Evolutionary conservation across 2,113 vertebrate genomes (phyloP).

Genomic region (Prinia subflava): DNA sequence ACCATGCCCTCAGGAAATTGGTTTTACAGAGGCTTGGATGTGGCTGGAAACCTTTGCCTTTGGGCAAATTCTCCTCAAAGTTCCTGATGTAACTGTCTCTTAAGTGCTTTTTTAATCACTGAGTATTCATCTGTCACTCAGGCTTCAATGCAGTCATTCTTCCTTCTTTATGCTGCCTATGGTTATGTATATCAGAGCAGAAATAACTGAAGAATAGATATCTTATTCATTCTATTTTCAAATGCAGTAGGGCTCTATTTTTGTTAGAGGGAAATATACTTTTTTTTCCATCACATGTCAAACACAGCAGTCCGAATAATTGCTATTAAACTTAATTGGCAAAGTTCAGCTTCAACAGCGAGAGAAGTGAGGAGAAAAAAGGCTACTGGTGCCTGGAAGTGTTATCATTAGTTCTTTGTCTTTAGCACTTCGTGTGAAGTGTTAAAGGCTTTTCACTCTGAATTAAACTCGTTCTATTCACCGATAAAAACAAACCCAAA

Average conservation of each 20-base stretch:
- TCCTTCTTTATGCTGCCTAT: slow-evolving; percentile 54
- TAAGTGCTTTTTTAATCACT: slow-evolving; percentile 44
- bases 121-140: slow-evolving; percentile 63
- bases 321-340: slow-evolving; percentile 10
- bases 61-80: slow-evolving; percentile 2
- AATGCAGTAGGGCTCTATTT: slow-evolving; percentile 57
- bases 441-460: neutral
- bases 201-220: slow-evolving; percentile 66
- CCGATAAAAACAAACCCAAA: neutral
- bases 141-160: slow-evolving; percentile 61
- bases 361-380: neutral
- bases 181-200: slow-evolving; percentile 67
- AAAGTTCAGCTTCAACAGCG: slow-evolving; percentile 4
- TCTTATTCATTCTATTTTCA: slow-evolving; percentile 66
- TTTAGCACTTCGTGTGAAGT: neutral
- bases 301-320: slow-evolving; percentile 1
- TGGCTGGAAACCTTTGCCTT: slow-evolving; percentile 47
- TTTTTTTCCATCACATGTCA: slow-evolving; percentile 10
- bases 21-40: neutral
- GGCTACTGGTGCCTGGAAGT: neutral
- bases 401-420: neutral
- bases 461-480: neutral
- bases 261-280: slow-evolving; percentile 48
- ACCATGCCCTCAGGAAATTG: neutral
- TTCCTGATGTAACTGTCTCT: slow-evolving; percentile 37